Percentiles rank a stretch among this genome's conserved stretches.
These are phyloP conservation scores for Pasiphila rectangulata DNA, from an alignment of 2,888 invertebrate genomes.

Conservation along the genomic window DNA sequence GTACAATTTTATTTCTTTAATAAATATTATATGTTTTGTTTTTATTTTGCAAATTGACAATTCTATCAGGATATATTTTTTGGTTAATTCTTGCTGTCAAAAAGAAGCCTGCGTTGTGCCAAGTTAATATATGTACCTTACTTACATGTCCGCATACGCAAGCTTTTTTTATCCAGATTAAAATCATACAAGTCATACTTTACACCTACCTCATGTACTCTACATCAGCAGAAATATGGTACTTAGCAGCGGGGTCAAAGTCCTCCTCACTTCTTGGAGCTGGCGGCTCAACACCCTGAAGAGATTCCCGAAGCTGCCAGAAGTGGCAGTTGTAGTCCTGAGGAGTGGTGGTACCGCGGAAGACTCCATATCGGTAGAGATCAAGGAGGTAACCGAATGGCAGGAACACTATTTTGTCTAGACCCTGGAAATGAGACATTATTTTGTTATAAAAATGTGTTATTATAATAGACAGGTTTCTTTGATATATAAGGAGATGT, in stretches of 20 bases:
- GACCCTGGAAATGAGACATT: constrained; percentile 65
- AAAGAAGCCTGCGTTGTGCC: too few relatives aligned
- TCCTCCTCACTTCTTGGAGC: constrained; percentile 81
- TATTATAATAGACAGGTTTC: too few relatives aligned
- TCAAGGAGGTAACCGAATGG: constrained; percentile 86
- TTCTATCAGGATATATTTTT: too few relatives aligned
- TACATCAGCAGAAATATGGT: constrained; percentile 83
- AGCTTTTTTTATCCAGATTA: too few relatives aligned
- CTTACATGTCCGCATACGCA: too few relatives aligned
- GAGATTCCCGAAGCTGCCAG: constrained; percentile 81
- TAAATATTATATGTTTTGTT: too few relatives aligned
- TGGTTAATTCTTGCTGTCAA: too few relatives aligned
- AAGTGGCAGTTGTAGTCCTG: constrained; percentile 84
- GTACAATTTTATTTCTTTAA: too few relatives aligned
- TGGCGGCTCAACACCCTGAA: constrained; percentile 84
- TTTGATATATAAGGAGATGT: too few relatives aligned
- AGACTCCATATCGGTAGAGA: constrained; percentile 85
- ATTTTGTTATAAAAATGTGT: not conserved
- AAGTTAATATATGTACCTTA: too few relatives aligned
- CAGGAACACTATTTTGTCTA: constrained; percentile 86
- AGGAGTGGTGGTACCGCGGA: constrained; percentile 80
- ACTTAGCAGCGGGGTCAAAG: constrained; percentile 86
- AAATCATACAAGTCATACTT: not conserved
- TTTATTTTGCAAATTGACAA: too few relatives aligned
- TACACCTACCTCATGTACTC: constrained; percentile 82